Evolutionary conservation across 2,113 vertebrate genomes (phyloP), one percentile per base, ranked within the genome.

Genomic region (Hirundichthys speculiger): DNA sequence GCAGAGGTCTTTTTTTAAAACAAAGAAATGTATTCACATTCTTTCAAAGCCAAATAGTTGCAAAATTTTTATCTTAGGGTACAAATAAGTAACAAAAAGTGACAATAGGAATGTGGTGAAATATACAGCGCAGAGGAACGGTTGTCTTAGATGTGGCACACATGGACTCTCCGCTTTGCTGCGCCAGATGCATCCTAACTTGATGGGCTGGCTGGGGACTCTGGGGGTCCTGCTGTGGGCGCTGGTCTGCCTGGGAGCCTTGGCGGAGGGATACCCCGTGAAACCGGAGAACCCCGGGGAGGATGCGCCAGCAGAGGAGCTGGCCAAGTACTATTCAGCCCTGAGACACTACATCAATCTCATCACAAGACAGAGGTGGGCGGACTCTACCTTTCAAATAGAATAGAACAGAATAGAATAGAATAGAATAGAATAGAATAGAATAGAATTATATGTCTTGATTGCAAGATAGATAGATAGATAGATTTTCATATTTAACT

Each of bases 271-370:
- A 13, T 99, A 98, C 89, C 98, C 98, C 14, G 91, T 95, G 79
- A 99, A 97, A 90, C 98, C 98, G 0, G 93, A 98, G 91, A 98
- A 94, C 80, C 98, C 98, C 0, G 96, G 96, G 2, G 96, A 97
- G 64, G 95, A 97, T 27, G 96, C 96, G 0, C 94, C 97, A 0
- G 94, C 96, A 38, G 96, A 98, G 79, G 96, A 99, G 40, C 91
- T 98, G 92, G 97, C 96, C 92, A 98, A 95, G 92, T 99, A 99
- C 89, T 99, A 98, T 91, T 96, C 95, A 12, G 96, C 96, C 48
- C 89, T 99, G 90, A 94, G 96, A 89, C 97, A 99, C 89, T 99
- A 99, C 90, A 97, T 99, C 91, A 99, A 99, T 86, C 96, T 99
- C 74, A 98, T 99, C 91, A 99, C 97, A 76, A 90, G 98, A 90